A percentile compares a stretch with the other conserved stretches of the same genome.
These are phyloP conservation scores for Ptychochromis oligacanthus DNA, from an alignment of 2,113 vertebrate species.

Conservation along the genomic window DNA sequence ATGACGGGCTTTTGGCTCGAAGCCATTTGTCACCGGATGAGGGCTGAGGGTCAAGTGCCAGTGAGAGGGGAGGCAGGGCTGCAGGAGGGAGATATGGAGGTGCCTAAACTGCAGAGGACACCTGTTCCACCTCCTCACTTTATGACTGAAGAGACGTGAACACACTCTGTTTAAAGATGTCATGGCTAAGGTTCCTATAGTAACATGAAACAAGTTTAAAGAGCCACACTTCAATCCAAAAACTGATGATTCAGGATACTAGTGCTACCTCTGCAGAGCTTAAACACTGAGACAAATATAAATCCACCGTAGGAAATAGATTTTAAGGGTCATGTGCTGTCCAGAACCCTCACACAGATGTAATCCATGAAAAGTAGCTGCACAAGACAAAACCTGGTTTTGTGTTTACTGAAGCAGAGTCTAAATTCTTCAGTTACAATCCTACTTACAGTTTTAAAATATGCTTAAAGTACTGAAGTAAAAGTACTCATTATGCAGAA, in stretches of 20 bases:
- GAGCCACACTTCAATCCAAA: too few relatives aligned
- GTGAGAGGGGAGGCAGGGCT: not conserved
- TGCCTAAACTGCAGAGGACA: not conserved
- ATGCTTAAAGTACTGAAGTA: too few relatives aligned
- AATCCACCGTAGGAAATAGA: not conserved
- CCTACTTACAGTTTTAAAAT: too few relatives aligned
- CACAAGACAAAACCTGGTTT: too few relatives aligned
- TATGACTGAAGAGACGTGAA: too few relatives aligned
- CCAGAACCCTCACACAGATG: not conserved
- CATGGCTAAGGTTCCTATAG: not conserved
- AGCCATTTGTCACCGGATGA: slow-evolving; percentile 17
- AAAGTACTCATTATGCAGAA: too few relatives aligned
- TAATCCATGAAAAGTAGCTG: not conserved
- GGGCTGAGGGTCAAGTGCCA: not conserved
- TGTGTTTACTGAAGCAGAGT: too few relatives aligned
- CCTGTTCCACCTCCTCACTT: not conserved
- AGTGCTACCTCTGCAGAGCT: not conserved
- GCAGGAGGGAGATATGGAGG: slow-evolving; percentile 35
- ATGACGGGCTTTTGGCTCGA: slow-evolving; percentile 26
- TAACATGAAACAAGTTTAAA: too few relatives aligned
- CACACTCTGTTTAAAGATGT: too few relatives aligned
- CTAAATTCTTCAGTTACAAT: too few relatives aligned
- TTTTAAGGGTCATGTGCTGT: not conserved
- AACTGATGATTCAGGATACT: not conserved
- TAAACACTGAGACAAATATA: not conserved